Evolutionary conservation across 2,797 vertebrate species (phyloP), one percentile per base, ranked within the genome.

Genomic region (Carcharodon carcharias): DNA sequence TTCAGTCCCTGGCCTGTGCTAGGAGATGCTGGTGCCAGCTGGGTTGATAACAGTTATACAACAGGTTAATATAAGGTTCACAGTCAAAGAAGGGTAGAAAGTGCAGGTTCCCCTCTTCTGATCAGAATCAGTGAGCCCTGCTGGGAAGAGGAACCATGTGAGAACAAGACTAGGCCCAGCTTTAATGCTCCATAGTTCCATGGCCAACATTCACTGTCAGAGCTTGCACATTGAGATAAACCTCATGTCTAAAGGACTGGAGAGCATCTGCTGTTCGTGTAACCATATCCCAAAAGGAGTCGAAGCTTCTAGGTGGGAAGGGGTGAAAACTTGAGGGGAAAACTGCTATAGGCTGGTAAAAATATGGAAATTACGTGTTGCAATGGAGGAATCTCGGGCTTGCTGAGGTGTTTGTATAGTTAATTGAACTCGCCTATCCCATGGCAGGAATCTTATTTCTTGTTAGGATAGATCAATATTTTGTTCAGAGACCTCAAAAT

Each of bases 401-500:
- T 40, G n/a, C 18, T 87, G 4, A 91, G 35, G 12, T 91, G 16
- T 6, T n/a, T 61, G 11, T 16, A 11, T 61, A 56, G 56, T 91
- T 91, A 89, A 61, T 63, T 35, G 16, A 14, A n/a, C 16, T 35
- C 87, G 80, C 28, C 0, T 56, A 58, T 14, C 31, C 23, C 50
- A 56, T 26, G 11, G 54, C 28, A 89, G 87, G 9, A 89, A 9
- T 56, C 54, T 56, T 58, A 3, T 54, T n/a, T n/a, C 63, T 31
- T 12, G 31, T 3, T 35, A 12, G 56, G n/a, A n/a, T 63, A n/a
- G 16, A 61, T 16, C 54, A 58, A 58, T 35, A 23, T 61, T 1
- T 89, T 58, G 26, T 12, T 96, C 87, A 96, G 96, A 96, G 3
- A 40, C 73, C 14, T 58, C 96, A 45, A 95, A 96, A 96, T 94